Base-by-base conservation (phyloP, 2,888 invertebrate genomes). In the Troglohyphantes excavatus region DNA sequence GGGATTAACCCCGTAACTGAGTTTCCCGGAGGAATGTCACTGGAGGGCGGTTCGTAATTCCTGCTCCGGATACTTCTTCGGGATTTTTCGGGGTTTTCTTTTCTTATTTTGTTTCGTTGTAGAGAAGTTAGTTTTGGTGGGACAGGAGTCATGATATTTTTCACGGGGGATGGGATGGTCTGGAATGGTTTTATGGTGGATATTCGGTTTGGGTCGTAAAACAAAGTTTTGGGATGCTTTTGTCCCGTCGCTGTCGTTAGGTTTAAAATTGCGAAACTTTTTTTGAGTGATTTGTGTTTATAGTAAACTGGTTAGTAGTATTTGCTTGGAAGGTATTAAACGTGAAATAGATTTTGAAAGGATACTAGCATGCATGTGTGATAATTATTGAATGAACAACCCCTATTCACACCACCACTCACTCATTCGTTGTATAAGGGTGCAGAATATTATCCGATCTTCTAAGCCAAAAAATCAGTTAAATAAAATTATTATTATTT, bases 1-100 rank as follows among this genome's bases (percentile, higher is more conserved):
- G 43, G 81, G 81, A 81, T 81, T 81, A 81, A 68, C 68, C 68
- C 53, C 27, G 43, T 78, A 78, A 78, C 63, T 26, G 78, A 78
- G 65, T 46, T 68, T 53, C 21, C 68, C 65, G n/a, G n/a, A 61
- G 23, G 43, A 78, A 76, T 61, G 76, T 76, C 76, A 61, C 53
- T 27, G 26, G 53, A 21, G 75, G 53, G 75, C 7, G 21, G 43
- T 19, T 61, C 21, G 78, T 78, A 78, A 78, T 68, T 68, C 79
- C 79, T 53, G n/a, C 27, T 67, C n/a, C 65, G 67, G 67, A 29
- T 21, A 78, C n/a, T 43, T 78, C 65, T 63, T 78, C 26, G 29
- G 63, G 11, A 9, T 11, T 19, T 21, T 21, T 26, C 7, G n/a
- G 7, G 2, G 11, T 43, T 39, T 26, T 9, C 65, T 78, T 27